These are phyloP conservation scores for Psettodes erumei DNA, from an alignment of 2,113 vertebrate genomes.

Conservation along the genomic window DNA sequence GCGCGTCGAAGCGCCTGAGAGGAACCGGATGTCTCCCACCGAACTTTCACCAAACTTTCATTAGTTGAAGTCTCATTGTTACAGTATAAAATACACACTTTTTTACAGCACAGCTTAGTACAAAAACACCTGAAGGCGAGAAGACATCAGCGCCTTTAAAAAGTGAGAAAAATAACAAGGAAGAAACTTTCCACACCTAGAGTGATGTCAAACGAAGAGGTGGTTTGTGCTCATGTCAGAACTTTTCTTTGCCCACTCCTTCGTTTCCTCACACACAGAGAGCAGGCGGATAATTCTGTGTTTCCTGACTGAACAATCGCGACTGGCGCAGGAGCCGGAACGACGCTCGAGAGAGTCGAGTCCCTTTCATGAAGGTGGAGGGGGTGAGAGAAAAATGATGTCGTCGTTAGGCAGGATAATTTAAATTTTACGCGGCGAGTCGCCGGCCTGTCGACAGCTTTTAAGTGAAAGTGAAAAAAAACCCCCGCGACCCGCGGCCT, in stretches of 20 bases:
- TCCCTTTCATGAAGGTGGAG: slow-evolving; percentile 8
- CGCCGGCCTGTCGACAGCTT: slow-evolving; percentile 39
- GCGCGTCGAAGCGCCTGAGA: too few relatives aligned
- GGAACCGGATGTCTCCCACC: not conserved
- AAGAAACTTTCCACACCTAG: not conserved
- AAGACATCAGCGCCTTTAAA: not conserved
- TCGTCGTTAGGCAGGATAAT: not conserved
- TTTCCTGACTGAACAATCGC: not conserved
- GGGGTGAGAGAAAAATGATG: too few relatives aligned
- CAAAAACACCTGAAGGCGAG: not conserved
- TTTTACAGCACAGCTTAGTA: not conserved
- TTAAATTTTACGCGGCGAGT: slow-evolving; percentile 38
- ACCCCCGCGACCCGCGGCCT: slow-evolving; percentile 22
- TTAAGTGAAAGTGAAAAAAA: slow-evolving; percentile 32
- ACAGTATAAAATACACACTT: not conserved
- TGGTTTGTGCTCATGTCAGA: not conserved
- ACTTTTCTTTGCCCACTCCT: not conserved
- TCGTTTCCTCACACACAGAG: not conserved
- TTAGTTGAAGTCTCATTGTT: not conserved
- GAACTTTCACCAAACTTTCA: not conserved
- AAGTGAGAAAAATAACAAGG: slow-evolving; percentile 17
- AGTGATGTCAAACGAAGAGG: not conserved
- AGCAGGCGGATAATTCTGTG: not conserved
- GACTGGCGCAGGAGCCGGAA: too few relatives aligned
- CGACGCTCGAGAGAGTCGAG: slow-evolving; percentile 6